Conservation (phyloP, 2,113 vertebrate species). For the Triplophysa tibetana region DNA sequence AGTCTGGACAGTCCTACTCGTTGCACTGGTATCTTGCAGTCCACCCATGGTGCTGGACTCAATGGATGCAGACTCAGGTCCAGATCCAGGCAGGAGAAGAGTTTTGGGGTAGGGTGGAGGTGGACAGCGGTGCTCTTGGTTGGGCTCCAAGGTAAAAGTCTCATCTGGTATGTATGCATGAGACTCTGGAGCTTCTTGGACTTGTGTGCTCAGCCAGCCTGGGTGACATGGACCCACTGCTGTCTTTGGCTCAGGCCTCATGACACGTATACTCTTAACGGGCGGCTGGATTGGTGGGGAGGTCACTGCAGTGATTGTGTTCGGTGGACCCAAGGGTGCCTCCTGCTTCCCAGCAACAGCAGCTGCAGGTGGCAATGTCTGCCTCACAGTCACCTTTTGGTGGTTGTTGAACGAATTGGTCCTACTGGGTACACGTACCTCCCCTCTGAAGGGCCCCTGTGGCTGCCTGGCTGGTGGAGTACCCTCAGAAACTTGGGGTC, state of each 20-base stretch:
- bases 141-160: conserved; percentile 77
- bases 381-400: conserved; percentile 79
- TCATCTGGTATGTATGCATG: conserved; percentile 76
- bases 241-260: conserved; percentile 94
- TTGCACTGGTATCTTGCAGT: conserved; percentile 57
- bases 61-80: conserved; percentile 72
- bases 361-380: conserved; percentile 69
- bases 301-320: conserved; percentile 91
- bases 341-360: conserved; percentile 75
- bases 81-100: conserved; percentile 74
- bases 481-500: conserved; percentile 80
- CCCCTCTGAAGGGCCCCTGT: conserved; percentile 83
- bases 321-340: conserved; percentile 79
- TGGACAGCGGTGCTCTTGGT: conserved; percentile 85
- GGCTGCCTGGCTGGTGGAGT: conserved; percentile 72
- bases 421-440: conserved; percentile 83
- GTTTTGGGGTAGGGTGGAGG: conserved; percentile 94
- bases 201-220: conserved; percentile 84
- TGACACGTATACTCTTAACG: conserved; percentile 93
- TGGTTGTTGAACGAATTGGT: conserved; percentile 93
- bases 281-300: conserved; percentile 94
- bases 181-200: conserved; percentile 76
- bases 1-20: conserved; percentile 43
- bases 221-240: conserved; percentile 95
- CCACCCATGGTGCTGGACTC: conserved; percentile 68